A percentile compares a stretch with the other conserved stretches of the same genome.
phyloP scores from a whole-genome alignment of 1,140 invertebrate species.

The Atta colombica region DNA sequence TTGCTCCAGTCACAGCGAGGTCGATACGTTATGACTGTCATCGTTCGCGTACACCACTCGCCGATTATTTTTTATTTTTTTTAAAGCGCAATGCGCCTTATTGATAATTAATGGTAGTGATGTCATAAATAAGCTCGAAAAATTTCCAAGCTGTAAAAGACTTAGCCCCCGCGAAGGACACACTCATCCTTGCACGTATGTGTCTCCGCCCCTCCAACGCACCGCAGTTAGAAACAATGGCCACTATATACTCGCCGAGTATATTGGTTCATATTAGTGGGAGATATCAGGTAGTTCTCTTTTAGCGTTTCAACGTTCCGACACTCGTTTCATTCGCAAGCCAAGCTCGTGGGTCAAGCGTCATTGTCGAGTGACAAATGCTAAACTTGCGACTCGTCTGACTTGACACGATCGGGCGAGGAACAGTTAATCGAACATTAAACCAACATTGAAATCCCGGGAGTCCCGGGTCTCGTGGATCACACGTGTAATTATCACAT shows the following conservation, averaged over 20 bases:
- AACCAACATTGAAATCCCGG: background rate
- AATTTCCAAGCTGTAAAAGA: conserved; percentile 1
- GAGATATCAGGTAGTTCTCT: conserved; percentile 83
- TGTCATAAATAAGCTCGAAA: background rate
- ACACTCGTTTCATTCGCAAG: conserved; percentile 83
- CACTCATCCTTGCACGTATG: conserved; percentile 19
- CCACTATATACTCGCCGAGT: conserved; percentile 1
- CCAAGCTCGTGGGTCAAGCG: conserved; percentile 73
- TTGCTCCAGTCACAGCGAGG: conserved; percentile 65
- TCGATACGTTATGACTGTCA: conserved; percentile 37
- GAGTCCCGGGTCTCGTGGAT: background rate
- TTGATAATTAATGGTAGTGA: background rate
- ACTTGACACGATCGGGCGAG: background rate
- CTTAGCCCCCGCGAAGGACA: background rate
- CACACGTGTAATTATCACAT: background rate
- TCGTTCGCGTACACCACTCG: background rate
- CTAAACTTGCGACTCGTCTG: conserved; percentile 34
- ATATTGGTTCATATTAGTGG: conserved; percentile 80
- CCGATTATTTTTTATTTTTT: background rate
- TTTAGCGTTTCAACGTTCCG: conserved; percentile 79
- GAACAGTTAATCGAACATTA: background rate
- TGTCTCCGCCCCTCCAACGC: conserved; percentile 12
- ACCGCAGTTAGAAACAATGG: conserved; percentile 48
- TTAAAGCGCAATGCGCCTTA: background rate
- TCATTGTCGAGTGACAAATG: conserved; percentile 42